Conservation (phyloP, 2,797 vertebrate genomes). For the Enteromius unitaeniatus region DNA sequence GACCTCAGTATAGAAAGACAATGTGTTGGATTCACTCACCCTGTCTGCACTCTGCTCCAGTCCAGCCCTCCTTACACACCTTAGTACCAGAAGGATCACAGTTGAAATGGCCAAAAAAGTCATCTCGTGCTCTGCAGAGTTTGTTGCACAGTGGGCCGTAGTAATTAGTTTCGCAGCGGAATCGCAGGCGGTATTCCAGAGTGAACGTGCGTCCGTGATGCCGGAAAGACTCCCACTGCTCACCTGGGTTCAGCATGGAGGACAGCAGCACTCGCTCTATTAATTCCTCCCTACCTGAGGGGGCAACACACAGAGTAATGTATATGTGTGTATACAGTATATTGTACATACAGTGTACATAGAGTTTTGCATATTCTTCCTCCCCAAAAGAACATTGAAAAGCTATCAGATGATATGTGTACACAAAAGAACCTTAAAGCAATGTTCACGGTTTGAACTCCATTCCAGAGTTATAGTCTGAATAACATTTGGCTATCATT, state of each 20-base stretch:
- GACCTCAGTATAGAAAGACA: not conserved
- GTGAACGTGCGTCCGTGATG: slow-evolving; percentile 74
- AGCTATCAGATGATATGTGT: not conserved
- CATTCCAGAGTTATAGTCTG: too few relatives aligned
- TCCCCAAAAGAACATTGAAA: not conserved
- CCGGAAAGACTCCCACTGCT: slow-evolving; percentile 77
- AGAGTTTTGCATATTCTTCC: not conserved
- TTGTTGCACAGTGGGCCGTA: slow-evolving; percentile 81
- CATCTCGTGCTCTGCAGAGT: slow-evolving; percentile 78
- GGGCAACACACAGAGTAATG: not conserved
- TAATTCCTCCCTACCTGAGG: slow-evolving; percentile 72
- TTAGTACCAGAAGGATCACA: slow-evolving; percentile 78
- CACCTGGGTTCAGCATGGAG: slow-evolving; percentile 82
- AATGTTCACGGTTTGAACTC: not conserved
- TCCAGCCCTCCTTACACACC: slow-evolving; percentile 84
- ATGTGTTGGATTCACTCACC: slow-evolving; percentile 66
- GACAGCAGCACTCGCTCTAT: slow-evolving; percentile 80
- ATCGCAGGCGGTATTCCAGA: slow-evolving; percentile 80
- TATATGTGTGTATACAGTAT: not conserved
- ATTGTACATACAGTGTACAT: not conserved
- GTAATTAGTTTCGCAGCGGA: slow-evolving; percentile 80
- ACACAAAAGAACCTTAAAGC: not conserved
- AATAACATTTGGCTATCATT: too few relatives aligned
- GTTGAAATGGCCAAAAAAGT: slow-evolving; percentile 83
- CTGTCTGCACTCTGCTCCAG: slow-evolving; percentile 75